Percentiles rank a stretch among this genome's conserved stretches.
Conservation (phyloP, 2,113 vertebrate genomes). For the Tragelaphus scriptus region DNA sequence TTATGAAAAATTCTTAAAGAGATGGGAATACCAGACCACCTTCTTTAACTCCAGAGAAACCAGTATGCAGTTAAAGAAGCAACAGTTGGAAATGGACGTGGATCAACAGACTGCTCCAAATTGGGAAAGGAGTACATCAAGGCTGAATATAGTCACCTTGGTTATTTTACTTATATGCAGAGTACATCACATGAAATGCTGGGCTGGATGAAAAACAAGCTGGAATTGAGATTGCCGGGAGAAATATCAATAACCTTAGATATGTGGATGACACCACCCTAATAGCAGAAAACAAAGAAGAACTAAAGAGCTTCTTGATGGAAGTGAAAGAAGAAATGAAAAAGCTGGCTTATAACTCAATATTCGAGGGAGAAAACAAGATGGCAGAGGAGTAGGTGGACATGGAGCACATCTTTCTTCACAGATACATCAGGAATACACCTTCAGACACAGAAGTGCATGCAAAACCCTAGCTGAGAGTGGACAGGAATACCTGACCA, state of each 20-base stretch:
- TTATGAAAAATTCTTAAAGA: not conserved
- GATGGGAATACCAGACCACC: not conserved
- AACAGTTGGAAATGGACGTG: not conserved
- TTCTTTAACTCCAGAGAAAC: not conserved
- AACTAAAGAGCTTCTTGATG: not conserved
- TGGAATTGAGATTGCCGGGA: not conserved
- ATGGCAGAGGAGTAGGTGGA: not conserved
- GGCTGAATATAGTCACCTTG: not conserved
- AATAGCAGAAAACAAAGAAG: not conserved
- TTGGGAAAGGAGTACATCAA: not conserved
- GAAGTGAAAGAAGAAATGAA: not conserved
- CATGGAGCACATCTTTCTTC: not conserved
- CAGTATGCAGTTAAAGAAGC: not conserved
- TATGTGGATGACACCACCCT: not conserved
- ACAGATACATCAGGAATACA: not conserved
- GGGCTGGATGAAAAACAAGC: too few relatives aligned
- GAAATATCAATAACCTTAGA: not conserved
- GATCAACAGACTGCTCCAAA: not conserved
- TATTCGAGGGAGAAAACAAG: not conserved
- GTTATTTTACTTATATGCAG: not conserved
- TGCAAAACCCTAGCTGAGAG: not conserved
- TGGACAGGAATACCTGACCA: not conserved
- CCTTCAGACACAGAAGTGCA: not conserved
- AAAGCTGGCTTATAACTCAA: not conserved
- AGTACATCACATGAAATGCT: not conserved